Evolutionary conservation across 2,797 vertebrate genomes (phyloP).

Genomic region (Morelia viridis): DNA sequence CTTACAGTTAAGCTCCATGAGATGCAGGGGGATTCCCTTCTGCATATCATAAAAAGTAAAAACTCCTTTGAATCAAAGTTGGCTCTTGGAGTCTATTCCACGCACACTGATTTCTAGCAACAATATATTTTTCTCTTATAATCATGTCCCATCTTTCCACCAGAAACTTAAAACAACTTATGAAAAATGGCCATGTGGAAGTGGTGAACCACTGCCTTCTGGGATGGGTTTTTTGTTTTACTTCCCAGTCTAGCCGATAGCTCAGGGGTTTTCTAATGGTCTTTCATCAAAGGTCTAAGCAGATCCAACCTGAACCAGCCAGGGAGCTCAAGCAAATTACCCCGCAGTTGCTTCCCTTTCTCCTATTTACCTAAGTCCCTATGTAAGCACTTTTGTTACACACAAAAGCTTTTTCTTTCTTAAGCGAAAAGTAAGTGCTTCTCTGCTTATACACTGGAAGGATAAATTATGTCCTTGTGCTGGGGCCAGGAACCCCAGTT

Average conservation of each 20-base stretch:
- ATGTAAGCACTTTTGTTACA: neutral
- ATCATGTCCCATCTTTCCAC: neutral
- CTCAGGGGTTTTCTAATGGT: neutral
- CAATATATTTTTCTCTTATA: neutral
- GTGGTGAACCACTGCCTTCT: neutral
- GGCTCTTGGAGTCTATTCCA: neutral
- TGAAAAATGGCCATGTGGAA: neutral
- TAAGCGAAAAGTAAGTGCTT: neutral
- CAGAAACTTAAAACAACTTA: neutral
- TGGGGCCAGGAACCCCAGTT: neutral
- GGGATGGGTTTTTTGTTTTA: neutral
- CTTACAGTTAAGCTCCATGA: neutral
- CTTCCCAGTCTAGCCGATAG: neutral
- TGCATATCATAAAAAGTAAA: neutral
- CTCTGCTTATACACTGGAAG: neutral
- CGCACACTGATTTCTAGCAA: neutral
- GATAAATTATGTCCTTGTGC: neutral
- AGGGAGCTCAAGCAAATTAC: neutral
- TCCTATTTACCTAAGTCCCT: neutral
- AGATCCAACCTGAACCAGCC: neutral
- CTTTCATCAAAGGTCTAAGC: neutral
- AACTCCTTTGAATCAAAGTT: neutral
- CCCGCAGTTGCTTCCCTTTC: neutral
- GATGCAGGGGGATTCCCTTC: neutral
- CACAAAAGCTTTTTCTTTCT: neutral